Evolutionary conservation across 2,797 vertebrate species (phyloP).

Genomic region (Brachyrhaphis roseni): DNA sequence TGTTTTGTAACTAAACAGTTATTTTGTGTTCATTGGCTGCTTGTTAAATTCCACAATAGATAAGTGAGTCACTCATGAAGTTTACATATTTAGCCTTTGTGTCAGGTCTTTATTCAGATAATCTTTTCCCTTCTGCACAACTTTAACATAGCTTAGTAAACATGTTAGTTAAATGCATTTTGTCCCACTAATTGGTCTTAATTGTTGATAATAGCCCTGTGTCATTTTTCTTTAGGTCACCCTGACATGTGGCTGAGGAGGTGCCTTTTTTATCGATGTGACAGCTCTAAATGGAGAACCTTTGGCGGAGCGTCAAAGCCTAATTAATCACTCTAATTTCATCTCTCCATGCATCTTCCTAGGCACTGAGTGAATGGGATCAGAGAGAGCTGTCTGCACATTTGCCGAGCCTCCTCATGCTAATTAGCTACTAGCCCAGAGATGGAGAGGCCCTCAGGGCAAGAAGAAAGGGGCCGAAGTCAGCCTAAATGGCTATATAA

Average conservation of each 20-base stretch:
- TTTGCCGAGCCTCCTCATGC: conserved; percentile 72
- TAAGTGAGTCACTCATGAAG: background rate
- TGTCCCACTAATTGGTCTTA: conserved; percentile 82
- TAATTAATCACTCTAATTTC: conserved; percentile 85
- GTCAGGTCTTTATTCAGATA: background rate
- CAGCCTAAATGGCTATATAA: conserved; percentile 78
- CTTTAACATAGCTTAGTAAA: conserved; percentile 30
- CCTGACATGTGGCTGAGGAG: conserved; percentile 64
- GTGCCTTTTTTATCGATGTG: conserved; percentile 84
- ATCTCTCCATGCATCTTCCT: conserved; percentile 72
- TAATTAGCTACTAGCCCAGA: conserved; percentile 80
- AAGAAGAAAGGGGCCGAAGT: conserved; percentile 71
- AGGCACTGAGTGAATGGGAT: conserved; percentile 76
- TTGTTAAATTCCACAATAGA: background rate
- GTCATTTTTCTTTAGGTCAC: conserved; percentile 77
- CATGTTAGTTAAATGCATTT: conserved; percentile 50
- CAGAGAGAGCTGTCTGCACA: conserved; percentile 68
- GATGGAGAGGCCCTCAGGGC: conserved; percentile 79
- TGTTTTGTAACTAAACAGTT: background rate
- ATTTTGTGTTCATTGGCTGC: background rate
- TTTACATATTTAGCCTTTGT: background rate
- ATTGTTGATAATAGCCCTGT: conserved; percentile 82
- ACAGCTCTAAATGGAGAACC: conserved; percentile 84
- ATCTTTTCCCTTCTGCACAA: background rate
- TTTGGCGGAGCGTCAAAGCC: conserved; percentile 82